These are phyloP conservation scores for Porites rus DNA, from an alignment of 92 coral and sea anemone species.

Conservation along the genomic window DNA sequence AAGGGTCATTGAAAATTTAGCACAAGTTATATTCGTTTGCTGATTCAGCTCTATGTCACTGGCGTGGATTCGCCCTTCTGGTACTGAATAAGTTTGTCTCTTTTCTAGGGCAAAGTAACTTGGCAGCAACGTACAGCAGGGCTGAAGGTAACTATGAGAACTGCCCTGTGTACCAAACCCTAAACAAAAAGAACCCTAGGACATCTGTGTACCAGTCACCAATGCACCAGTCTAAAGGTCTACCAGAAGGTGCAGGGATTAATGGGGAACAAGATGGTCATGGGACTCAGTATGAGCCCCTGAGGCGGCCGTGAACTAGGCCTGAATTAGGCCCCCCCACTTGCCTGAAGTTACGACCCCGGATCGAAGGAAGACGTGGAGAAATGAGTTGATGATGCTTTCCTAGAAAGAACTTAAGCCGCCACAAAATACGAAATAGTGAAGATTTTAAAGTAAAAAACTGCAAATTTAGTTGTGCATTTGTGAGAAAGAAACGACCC, in stretches of 20 bases:
- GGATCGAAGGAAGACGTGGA: too few relatives aligned
- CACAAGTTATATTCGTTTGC: too few relatives aligned
- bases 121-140: background rate
- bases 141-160: constrained; percentile 29
- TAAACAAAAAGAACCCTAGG: constrained; percentile 12
- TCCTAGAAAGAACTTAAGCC: too few relatives aligned
- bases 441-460: too few relatives aligned
- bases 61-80: too few relatives aligned
- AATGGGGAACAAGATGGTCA: constrained; percentile 28
- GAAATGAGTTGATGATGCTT: too few relatives aligned
- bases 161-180: constrained; percentile 21
- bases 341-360: background rate
- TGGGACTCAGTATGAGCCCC: constrained; percentile 46
- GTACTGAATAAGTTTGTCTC: background rate
- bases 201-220: background rate
- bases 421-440: too few relatives aligned
- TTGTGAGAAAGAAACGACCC: too few relatives aligned
- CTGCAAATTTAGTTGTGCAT: too few relatives aligned
- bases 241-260: background rate
- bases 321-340: background rate
- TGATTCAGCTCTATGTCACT: too few relatives aligned
- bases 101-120: background rate
- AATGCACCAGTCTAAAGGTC: background rate
- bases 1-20: too few relatives aligned
- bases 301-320: background rate